Evolutionary conservation across 2,888 invertebrate genomes (phyloP), one percentile per base, ranked within the genome.

Genomic region (Rhopalosiphum nymphaeae): DNA sequence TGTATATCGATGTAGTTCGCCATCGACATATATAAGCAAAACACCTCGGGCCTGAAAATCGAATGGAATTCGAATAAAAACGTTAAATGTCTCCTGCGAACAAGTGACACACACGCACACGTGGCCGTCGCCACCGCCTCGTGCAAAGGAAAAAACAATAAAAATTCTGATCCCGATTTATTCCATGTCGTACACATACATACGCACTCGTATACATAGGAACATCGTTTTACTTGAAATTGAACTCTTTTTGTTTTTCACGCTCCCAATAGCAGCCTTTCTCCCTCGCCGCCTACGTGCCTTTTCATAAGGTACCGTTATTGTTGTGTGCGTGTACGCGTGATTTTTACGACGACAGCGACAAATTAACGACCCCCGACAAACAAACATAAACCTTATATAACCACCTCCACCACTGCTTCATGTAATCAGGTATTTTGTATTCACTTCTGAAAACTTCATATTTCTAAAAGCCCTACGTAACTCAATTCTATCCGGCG

Each of bases 21-120:
- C 49, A 42, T 61, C 91, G 57, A 92, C 42, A 49, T 36, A 26
- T 85, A 53, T 87, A 87, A 86, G 61, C 46, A 92, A 88, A 92
- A 92, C 92, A 92, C 92, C 92, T 92, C 92, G 86, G 85, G 56
- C 16, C 49, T 42, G 87, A 78, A 93, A 92, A 78, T n/a, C 67
- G 88, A 91, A 91, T 91, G 94, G 94, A 94, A 94, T 94, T 94
- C 94, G 94, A 94, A 94, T 94, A 94, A 94, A 94, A 94, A 94
- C 94, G 90, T 94, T 94, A 90, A 94, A 93, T 21, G 89, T 87
- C 57, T 57, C 86, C 42, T 29, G 84, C 90, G 94, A 91, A 85
- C 91, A 61, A 94, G 94, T 67, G 85, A 86, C 78, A 85, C 57
- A 57, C 86, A 46, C 26, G 42, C 91, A 57, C 56, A 57, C 57